Evolutionary conservation across 2,797 vertebrate genomes (phyloP).

Genomic region (Hypotaenidia okinawae): DNA sequence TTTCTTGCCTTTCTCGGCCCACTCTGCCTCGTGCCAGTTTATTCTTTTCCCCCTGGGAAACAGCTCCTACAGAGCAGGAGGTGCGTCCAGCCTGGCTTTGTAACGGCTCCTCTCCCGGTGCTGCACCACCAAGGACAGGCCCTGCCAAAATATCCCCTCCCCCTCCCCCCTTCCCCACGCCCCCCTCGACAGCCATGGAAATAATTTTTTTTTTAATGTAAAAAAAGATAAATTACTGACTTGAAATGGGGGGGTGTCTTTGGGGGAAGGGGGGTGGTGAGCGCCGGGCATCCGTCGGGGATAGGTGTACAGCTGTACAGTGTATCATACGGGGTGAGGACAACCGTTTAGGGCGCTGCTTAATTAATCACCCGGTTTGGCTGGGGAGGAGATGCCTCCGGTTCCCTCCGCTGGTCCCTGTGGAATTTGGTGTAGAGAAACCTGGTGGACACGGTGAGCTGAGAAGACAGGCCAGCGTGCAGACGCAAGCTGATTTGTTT

Average conservation of each 20-base stretch:
- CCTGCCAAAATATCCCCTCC: background rate
- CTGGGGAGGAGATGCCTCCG: background rate
- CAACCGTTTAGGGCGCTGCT: background rate
- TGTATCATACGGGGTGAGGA: background rate
- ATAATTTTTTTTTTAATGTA: background rate
- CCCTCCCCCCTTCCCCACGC: no score
- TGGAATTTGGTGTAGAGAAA: background rate
- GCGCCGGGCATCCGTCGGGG: accelerated
- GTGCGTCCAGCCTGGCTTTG: accelerated
- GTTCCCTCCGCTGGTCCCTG: slow-evolving; percentile 18
- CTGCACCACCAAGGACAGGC: background rate
- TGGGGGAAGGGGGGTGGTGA: background rate
- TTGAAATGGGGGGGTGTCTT: background rate
- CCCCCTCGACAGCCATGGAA: accelerated
- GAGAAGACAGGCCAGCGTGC: slow-evolving; percentile 14
- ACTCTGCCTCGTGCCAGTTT: slow-evolving; percentile 8
- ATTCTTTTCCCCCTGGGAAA: background rate
- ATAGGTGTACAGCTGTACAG: background rate
- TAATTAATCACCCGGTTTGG: background rate
- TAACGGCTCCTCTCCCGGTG: background rate
- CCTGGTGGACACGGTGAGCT: background rate
- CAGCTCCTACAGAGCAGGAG: background rate
- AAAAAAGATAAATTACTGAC: background rate
- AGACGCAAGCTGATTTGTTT: slow-evolving; percentile 62
- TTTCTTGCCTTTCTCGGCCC: slow-evolving; percentile 18